Conservation (phyloP, 2,888 invertebrate genomes). For the Fabriciana adippe region DNA sequence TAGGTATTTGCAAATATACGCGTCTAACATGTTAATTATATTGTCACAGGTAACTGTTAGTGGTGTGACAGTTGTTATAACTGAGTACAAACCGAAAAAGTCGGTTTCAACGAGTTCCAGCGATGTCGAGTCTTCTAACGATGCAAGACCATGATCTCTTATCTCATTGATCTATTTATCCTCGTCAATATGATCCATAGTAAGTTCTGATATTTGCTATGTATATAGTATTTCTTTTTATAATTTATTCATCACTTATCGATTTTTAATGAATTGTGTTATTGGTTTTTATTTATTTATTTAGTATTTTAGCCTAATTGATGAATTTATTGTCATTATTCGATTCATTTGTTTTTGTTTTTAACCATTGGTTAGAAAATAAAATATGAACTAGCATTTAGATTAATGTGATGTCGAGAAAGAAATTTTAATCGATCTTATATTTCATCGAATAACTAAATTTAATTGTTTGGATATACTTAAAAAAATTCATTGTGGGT, state of each 20-base stretch:
- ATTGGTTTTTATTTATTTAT: too few species aligned
- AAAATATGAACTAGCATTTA: too few species aligned
- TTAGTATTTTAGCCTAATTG: too few species aligned
- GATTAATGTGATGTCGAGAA: too few species aligned
- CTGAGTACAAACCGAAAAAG: slow-evolving; percentile 95
- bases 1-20: background rate
- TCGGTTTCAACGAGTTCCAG: slow-evolving; percentile 74
- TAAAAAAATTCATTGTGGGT: too few species aligned
- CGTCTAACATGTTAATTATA: background rate
- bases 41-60: slow-evolving; percentile 88
- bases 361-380: too few species aligned
- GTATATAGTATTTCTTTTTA: background rate
- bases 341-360: too few species aligned
- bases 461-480: too few species aligned
- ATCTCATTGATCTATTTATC: slow-evolving; percentile 15
- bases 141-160: slow-evolving; percentile 70
- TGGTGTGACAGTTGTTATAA: slow-evolving; percentile 98
- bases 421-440: too few species aligned
- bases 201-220: background rate
- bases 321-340: too few species aligned
- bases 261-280: too few species aligned
- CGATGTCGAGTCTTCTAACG: slow-evolving; percentile 77
- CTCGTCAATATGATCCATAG: slow-evolving; percentile 1
- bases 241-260: background rate
- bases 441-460: too few species aligned